Percentiles rank a stretch among this genome's conserved stretches.
phyloP scores from a whole-genome alignment of 2,113 vertebrate species.

The Cyanocitta stelleri region DNA sequence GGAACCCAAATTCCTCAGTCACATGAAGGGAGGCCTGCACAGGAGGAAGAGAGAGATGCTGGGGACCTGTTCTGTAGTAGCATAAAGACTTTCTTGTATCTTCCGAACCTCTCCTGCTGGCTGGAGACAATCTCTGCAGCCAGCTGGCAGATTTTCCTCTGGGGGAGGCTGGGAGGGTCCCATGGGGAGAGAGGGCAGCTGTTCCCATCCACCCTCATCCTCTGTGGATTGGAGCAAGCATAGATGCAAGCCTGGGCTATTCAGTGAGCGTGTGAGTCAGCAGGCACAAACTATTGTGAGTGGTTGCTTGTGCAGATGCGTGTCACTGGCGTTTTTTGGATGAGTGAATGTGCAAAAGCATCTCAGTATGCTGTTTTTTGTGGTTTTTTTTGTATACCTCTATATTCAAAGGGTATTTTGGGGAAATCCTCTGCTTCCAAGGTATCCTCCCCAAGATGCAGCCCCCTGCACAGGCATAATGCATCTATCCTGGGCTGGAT shows the following conservation, averaged over 20 bases:
- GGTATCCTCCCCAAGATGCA: neutral
- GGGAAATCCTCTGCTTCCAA: neutral
- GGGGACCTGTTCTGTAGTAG: neutral
- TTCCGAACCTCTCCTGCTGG: neutral
- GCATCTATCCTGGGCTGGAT: neutral
- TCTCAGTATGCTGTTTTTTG: neutral
- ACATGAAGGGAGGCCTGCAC: neutral
- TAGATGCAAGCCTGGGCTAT: conserved; percentile 2
- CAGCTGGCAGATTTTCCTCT: neutral
- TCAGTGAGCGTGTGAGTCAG: conserved; percentile 6
- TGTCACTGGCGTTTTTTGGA: conserved; percentile 23
- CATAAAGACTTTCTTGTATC: neutral
- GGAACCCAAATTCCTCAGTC: neutral
- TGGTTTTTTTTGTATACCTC: neutral
- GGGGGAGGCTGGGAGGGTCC: neutral
- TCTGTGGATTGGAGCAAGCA: neutral
- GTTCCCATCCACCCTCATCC: neutral
- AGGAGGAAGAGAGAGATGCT: neutral
- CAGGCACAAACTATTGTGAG: neutral
- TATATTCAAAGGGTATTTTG: neutral
- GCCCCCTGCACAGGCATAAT: neutral
- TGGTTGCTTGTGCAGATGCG: neutral
- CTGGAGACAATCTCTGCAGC: neutral
- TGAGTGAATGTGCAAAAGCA: conserved; percentile 46
- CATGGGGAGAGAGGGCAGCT: neutral